phyloP scores from a whole-genome alignment of 2,888 invertebrate genomes.

The Drosophila subsilvestris region DNA sequence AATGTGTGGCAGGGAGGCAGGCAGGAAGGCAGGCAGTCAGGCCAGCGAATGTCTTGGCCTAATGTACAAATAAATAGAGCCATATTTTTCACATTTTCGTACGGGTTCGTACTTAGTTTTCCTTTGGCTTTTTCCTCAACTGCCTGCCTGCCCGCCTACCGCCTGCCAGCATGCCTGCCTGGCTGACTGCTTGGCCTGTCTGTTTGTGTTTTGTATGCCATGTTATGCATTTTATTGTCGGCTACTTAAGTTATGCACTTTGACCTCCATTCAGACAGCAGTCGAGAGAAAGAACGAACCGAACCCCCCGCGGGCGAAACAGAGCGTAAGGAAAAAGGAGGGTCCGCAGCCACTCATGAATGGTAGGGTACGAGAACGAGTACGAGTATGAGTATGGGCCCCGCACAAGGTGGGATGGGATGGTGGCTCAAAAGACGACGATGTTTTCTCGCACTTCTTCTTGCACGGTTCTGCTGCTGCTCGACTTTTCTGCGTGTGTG shows the following conservation, averaged over 20 bases:
- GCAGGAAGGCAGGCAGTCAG: conserved; percentile 21
- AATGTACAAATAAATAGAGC: conserved; percentile 77
- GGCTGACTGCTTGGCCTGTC: conserved; percentile 24
- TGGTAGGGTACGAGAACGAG: not conserved
- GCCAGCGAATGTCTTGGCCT: conserved; percentile 56
- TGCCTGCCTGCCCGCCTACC: not conserved
- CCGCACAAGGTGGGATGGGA: not conserved
- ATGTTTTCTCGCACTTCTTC: not conserved
- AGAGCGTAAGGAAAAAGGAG: conserved; percentile 13
- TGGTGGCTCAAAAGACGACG: not conserved
- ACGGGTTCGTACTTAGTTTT: conserved; percentile 46
- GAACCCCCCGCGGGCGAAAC: not conserved
- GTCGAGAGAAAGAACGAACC: conserved; percentile 16
- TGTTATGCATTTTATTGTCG: conserved; percentile 79
- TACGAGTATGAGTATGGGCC: conserved; percentile 8
- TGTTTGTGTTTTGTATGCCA: conserved; percentile 48
- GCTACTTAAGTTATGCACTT: conserved; percentile 80
- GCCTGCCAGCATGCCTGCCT: not conserved
- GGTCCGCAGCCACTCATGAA: conserved; percentile 27
- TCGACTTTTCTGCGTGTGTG: not conserved
- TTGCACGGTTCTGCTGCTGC: not conserved
- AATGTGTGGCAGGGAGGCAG: conserved; percentile 34
- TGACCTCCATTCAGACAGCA: conserved; percentile 73
- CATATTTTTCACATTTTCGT: conserved; percentile 69
- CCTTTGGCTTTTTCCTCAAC: conserved; percentile 25